phyloP scores from a whole-genome alignment of 2,888 invertebrate species.

The Ypsolopha sequella region DNA sequence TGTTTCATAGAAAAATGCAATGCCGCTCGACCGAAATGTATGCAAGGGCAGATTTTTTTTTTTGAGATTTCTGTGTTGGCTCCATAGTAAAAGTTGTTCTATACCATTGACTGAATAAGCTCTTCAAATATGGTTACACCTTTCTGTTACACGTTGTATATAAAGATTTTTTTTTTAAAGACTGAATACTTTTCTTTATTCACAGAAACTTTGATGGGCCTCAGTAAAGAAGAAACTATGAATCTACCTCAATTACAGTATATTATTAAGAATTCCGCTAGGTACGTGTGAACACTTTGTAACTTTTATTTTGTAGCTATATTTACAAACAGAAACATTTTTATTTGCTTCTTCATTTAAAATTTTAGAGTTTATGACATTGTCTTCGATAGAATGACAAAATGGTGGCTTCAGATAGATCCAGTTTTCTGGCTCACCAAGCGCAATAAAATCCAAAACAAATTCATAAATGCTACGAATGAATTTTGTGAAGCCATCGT shows the following conservation, averaged over 20 bases:
- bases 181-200: conserved; percentile 13
- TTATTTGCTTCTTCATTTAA: no score
- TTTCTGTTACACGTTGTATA: no score
- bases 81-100: no score
- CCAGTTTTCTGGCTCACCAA: conserved; percentile 35
- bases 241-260: conserved; percentile 29
- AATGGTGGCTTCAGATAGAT: conserved; percentile 50
- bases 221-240: conserved; percentile 36
- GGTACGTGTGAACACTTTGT: conserved; percentile 18
- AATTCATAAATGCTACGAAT: conserved; percentile 15
- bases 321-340: no score
- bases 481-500: conserved; percentile 25
- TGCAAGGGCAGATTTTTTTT: no score
- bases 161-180: no score
- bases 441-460: conserved; percentile 15
- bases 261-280: conserved; percentile 27
- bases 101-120: no score
- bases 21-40: no score
- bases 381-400: conserved; percentile 45
- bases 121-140: no score
- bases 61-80: no score
- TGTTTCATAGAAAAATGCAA: no score
- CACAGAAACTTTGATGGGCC: conserved; percentile 47
- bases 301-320: neutral
- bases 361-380: conserved; percentile 32